Percentiles rank a stretch among this genome's conserved stretches.
These are phyloP conservation scores for Chloebia gouldiae DNA, from an alignment of 2,113 vertebrate genomes.

Conservation along the genomic window DNA sequence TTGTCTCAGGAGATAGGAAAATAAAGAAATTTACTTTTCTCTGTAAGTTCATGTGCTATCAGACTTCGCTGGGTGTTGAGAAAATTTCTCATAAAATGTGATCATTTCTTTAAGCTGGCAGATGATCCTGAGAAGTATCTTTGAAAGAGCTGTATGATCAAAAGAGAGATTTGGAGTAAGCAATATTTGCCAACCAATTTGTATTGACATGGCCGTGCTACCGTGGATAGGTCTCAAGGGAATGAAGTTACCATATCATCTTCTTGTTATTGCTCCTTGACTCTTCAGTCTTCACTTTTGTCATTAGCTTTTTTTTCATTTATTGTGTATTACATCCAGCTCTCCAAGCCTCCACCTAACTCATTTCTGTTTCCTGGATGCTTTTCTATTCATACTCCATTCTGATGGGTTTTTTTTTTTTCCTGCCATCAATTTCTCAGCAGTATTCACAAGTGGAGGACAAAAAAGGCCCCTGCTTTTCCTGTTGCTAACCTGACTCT, in stretches of 20 bases:
- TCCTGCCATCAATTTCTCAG: neutral
- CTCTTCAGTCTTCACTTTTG: neutral
- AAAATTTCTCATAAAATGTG: neutral
- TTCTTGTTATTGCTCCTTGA: neutral
- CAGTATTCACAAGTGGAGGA: neutral
- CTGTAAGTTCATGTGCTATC: neutral
- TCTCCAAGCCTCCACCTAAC: neutral
- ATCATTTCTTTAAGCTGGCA: neutral
- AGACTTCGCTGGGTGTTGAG: neutral
- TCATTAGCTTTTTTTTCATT: neutral
- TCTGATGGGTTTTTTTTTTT: neutral
- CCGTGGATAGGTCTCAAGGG: neutral
- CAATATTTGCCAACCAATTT: neutral
- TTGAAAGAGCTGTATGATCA: neutral
- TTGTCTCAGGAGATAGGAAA: neutral
- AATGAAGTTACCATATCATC: neutral
- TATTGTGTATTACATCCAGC: neutral
- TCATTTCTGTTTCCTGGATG: neutral
- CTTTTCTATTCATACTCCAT: neutral
- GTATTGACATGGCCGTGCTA: rapidly evolving
- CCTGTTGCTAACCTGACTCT: neutral
- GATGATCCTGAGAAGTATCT: neutral
- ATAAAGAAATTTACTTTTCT: neutral
- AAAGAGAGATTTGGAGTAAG: neutral
- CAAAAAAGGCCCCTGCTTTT: neutral